These are phyloP conservation scores for Lepus europaeus DNA, from an alignment of 2,113 vertebrate genomes.

Conservation along the genomic window DNA sequence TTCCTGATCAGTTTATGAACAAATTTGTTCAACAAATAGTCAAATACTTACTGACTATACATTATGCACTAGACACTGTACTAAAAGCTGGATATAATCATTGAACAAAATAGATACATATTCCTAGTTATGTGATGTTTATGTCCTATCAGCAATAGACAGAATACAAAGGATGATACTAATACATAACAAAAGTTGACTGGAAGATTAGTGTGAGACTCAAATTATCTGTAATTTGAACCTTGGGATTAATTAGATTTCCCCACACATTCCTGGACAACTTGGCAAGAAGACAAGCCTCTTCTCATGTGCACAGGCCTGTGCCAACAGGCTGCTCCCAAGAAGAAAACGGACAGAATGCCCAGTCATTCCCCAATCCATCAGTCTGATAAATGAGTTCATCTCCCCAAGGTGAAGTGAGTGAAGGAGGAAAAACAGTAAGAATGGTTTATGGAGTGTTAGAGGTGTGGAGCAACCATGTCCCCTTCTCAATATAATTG, in stretches of 20 bases:
- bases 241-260: background rate
- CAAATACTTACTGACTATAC: slow-evolving; percentile 17
- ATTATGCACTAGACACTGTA: background rate
- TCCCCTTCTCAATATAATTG: background rate
- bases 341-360: background rate
- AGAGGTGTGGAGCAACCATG: background rate
- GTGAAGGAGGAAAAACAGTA: background rate
- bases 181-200: background rate
- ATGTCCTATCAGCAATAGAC: background rate
- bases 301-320: accelerated
- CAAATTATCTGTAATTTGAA: background rate
- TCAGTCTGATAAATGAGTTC: background rate
- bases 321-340: background rate
- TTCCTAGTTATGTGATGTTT: background rate
- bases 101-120: slow-evolving; percentile 28
- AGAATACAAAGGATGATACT: slow-evolving; percentile 4
- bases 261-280: background rate
- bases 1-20: background rate
- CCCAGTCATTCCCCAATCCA: background rate
- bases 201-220: background rate
- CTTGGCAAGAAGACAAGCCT: background rate
- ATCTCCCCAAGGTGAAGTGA: background rate
- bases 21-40: background rate
- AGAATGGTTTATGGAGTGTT: background rate
- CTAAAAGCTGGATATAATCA: background rate